Conservation (phyloP, 1,140 invertebrate genomes). For the Danaus melanippus region DNA sequence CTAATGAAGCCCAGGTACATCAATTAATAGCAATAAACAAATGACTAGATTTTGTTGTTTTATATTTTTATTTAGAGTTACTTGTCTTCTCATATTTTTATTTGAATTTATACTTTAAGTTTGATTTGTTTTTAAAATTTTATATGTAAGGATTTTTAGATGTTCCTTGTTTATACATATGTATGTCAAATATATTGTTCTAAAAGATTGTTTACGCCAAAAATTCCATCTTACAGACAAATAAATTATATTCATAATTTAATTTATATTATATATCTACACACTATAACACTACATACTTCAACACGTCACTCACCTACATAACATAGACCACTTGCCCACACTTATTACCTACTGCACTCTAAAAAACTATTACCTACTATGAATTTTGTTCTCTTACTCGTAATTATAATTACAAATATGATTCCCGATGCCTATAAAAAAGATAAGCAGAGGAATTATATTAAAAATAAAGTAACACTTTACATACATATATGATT, state of each 20-base stretch:
- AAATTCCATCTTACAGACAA: constrained; percentile 5
- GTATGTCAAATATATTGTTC: constrained; percentile 5
- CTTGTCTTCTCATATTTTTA: constrained; percentile 4
- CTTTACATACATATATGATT: no score
- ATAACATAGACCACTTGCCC: constrained; percentile 4
- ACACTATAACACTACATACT: constrained; percentile 3
- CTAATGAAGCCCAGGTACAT: constrained; percentile 8
- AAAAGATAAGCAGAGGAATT: no score
- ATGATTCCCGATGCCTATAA: no score
- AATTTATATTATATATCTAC: constrained; percentile 3
- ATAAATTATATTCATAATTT: constrained; percentile 5
- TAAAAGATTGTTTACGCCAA: constrained; percentile 4
- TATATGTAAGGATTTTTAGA: constrained; percentile 3
- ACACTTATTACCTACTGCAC: no score
- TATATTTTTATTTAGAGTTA: constrained; percentile 1
- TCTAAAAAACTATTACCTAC: no score
- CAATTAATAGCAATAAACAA: constrained; percentile 7
- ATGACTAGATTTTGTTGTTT: constrained; percentile 5
- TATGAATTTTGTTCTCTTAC: no score
- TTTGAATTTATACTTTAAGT: constrained; percentile 3
- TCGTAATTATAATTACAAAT: no score
- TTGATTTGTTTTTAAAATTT: no score
- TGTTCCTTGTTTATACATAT: constrained; percentile 6
- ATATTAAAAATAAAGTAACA: no score
- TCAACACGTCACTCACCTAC: constrained; percentile 4